These are phyloP conservation scores for Strigops habroptila DNA, from an alignment of 2,113 vertebrate genomes.

Conservation along the genomic window DNA sequence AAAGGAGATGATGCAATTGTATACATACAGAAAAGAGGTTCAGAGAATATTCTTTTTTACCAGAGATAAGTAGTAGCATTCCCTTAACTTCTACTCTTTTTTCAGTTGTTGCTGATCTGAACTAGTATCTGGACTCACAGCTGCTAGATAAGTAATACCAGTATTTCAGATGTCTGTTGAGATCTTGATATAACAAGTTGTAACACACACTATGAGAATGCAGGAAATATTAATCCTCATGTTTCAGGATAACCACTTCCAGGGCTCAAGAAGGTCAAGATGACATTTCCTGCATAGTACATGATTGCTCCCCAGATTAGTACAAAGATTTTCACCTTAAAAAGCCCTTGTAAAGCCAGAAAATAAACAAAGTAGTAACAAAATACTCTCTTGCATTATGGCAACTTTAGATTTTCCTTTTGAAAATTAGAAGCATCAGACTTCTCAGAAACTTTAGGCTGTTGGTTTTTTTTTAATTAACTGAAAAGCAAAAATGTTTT, in stretches of 20 bases:
- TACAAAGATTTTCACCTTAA: slow-evolving; percentile 1
- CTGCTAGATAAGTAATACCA: neutral
- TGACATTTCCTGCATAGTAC: neutral
- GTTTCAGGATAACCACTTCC: slow-evolving; percentile 42
- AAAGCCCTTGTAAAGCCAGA: neutral
- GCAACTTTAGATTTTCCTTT: neutral
- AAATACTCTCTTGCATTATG: neutral
- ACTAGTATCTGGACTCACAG: neutral
- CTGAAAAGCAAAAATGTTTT: neutral
- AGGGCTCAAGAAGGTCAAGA: slow-evolving; percentile 9
- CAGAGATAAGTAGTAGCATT: neutral
- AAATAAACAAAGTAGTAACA: neutral
- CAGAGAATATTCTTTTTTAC: neutral
- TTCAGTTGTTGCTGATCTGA: neutral
- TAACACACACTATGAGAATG: neutral
- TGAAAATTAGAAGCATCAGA: neutral
- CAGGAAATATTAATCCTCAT: slow-evolving; percentile 53
- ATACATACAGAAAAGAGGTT: neutral
- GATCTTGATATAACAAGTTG: neutral
- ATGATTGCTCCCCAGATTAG: neutral
- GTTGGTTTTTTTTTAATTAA: neutral
- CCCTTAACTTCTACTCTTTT: neutral
- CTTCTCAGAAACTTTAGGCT: neutral
- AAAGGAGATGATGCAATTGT: neutral
- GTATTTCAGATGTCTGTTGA: neutral